Evolutionary conservation across 2,888 invertebrate species (phyloP).

Genomic region (Ennomos quercinarius): DNA sequence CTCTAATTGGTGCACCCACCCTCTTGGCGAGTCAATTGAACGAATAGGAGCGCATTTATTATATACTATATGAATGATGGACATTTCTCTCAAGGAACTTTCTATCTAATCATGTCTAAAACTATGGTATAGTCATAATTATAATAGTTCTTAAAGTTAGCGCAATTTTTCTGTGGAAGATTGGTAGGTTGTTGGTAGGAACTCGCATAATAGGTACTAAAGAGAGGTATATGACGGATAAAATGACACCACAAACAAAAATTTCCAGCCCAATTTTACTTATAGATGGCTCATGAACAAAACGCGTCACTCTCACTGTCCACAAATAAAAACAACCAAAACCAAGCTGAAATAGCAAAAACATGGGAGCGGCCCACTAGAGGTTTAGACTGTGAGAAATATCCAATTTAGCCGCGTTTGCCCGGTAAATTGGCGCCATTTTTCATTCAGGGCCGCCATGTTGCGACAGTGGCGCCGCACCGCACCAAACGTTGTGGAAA

Average conservation of each 20-base stretch:
- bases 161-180: too few species aligned
- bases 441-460: constrained; percentile 73
- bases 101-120: too few species aligned
- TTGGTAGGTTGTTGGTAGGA: too few species aligned
- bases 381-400: constrained; percentile 75
- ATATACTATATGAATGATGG: constrained; percentile 11
- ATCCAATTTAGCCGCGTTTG: constrained; percentile 81
- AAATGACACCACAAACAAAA: not conserved
- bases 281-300: constrained; percentile 27
- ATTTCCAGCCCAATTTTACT: constrained; percentile 15
- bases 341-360: constrained; percentile 46
- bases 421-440: constrained; percentile 80
- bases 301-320: constrained; percentile 28
- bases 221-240: too few species aligned
- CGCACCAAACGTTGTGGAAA: constrained; percentile 33
- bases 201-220: too few species aligned
- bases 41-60: constrained; percentile 20
- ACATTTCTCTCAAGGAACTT: not conserved
- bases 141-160: too few species aligned
- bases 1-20: constrained; percentile 51
- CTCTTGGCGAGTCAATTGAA: constrained; percentile 48
- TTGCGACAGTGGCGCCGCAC: constrained; percentile 60
- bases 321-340: constrained; percentile 42
- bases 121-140: too few species aligned
- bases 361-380: constrained; percentile 58